Evolutionary conservation across 1,140 invertebrate genomes (phyloP), one percentile per base, ranked within the genome.

Genomic region (Hycleus phaleratus): DNA sequence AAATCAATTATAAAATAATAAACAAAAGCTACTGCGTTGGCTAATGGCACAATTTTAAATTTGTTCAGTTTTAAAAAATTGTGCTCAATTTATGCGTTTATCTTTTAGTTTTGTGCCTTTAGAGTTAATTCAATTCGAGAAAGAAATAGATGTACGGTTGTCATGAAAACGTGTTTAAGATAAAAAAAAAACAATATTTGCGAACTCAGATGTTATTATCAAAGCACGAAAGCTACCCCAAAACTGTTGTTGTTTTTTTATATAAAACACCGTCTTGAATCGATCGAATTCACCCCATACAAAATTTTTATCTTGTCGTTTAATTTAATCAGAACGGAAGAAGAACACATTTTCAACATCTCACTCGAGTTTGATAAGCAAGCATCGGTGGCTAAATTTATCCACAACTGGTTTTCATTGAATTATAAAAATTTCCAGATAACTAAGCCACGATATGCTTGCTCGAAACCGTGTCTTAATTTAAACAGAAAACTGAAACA

Each of bases 361-460:
- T 66, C 64, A 68, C 62, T 68, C 66, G 60, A 66, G 61, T 66
- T 68, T 66, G 62, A 64, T 66, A 64, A 63, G 56, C 11, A 10
- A 42, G 40, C 11, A n/a, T 9, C 40, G 11, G 11, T 11, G 18
- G 18, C 18, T 18, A 18, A 18, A 18, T 42, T 10, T 6, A n/a
- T n/a, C 9, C 4, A 7, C 11, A 10, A 42, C 9, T 42, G 40
- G 11, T 6, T 42, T 42, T 42, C 4, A 6, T 4, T 8, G 10
- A 5, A 32, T 32, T 32, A 32, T 0, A 32, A 32, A 32, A 32
- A 32, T 4, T 18, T 32, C 32, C 4, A 1, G 32, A 32, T 32
- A 32, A 32, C 7, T 32, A 32, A 32, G 32, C 32, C 32, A 7
- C 7, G 7, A 32, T 5, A 4, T 5, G 32, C 32, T 32, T 32